Conservation (phyloP, 2,113 vertebrate species). For the Excalfactoria chinensis region DNA sequence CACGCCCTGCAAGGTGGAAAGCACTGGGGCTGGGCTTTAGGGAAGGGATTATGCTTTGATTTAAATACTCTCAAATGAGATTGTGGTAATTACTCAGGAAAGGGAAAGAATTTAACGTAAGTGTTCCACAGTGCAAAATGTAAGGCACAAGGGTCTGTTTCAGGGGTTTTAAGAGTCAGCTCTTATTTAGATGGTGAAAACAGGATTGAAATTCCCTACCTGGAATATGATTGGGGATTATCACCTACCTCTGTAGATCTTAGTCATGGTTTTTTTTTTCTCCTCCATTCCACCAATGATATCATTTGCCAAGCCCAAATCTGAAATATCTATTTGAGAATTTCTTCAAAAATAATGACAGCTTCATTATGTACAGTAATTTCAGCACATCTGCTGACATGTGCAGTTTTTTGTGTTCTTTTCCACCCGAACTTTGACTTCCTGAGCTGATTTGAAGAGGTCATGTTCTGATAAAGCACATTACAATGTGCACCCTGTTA, state of each 20-base stretch:
- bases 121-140: neutral
- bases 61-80: neutral
- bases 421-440: neutral
- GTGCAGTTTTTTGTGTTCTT: neutral
- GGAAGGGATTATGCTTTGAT: neutral
- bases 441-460: neutral
- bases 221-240: neutral
- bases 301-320: neutral
- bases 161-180: neutral
- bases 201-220: neutral
- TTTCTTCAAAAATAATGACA: neutral
- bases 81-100: neutral
- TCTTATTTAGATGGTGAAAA: neutral
- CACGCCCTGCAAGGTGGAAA: neutral
- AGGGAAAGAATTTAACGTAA: neutral
- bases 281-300: neutral
- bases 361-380: neutral
- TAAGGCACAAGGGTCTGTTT: neutral
- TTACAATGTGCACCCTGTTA: neutral
- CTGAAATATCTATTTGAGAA: neutral
- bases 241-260: neutral
- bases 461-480: conserved; percentile 7
- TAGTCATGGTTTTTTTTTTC: neutral
- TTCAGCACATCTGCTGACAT: neutral
- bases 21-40: neutral